Conservation (phyloP, 2,797 vertebrate genomes). For the Pipistrellus kuhlii region DNA sequence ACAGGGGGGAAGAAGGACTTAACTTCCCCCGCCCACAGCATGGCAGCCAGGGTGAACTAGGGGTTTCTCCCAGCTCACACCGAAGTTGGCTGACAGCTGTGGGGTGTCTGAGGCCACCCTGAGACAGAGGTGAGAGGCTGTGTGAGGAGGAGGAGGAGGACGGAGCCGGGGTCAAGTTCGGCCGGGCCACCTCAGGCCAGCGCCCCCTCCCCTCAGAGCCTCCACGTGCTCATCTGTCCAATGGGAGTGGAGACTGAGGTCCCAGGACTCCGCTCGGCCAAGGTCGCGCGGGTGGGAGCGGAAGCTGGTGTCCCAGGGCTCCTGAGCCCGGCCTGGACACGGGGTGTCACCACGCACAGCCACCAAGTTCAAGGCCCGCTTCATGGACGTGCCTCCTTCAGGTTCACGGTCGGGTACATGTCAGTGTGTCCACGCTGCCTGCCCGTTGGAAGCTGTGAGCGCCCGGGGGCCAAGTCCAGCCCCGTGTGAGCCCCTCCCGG, state of each 20-base stretch:
- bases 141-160: neutral
- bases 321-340: accelerated
- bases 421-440: accelerated
- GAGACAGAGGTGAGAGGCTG: neutral
- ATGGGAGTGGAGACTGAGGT: neutral
- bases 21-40: neutral
- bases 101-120: accelerated
- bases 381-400: neutral
- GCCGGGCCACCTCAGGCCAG: neutral
- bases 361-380: neutral
- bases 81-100: neutral
- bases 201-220: neutral
- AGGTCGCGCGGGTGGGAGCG: accelerated
- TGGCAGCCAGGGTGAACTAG: neutral
- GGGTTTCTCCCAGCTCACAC: neutral
- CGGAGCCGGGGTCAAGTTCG: neutral
- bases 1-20: neutral
- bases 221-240: neutral
- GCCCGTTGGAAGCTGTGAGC: neutral
- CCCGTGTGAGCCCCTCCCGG: neutral
- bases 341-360: accelerated
- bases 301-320: accelerated
- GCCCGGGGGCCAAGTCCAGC: neutral
- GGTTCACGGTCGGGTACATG: neutral
- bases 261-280: neutral